Evolutionary conservation across 2,888 invertebrate species (phyloP), one percentile per base, ranked within the genome.

Genomic region (Eustalomyia histrio): DNA sequence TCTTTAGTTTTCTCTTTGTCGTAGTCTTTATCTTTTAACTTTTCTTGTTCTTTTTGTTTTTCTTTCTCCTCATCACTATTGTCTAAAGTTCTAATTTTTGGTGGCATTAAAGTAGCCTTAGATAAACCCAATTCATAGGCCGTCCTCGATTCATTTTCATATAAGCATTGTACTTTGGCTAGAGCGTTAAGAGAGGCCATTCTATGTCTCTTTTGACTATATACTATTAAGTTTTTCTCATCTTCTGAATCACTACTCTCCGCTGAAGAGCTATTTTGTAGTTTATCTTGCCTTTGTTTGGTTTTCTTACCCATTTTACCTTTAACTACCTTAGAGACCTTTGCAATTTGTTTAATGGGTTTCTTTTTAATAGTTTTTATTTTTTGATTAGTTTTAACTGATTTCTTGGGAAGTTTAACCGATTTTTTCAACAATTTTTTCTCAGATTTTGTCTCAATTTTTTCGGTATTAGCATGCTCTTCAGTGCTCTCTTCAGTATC

Each of bases 161-260:
- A 97, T 24, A 97, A 92, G 87, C 97, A 97, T 89, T 97, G 97
- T 2, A 97, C 97, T 92, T 97, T 97, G 29, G 97, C 97, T 84
- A 95, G 90, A 0, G 97, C 97, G 88, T 97, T 97, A 35, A 97
- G 90, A 2, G 97, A 97, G 47, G 97, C 97, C 90, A 97, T 96
- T 83, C 97, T 93, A 88, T 96, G 95, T 57, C 95, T 92, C 90
- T 96, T 96, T 24, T 96, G 95, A 0, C 95, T 95, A 8, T 89
- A 90, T 16, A 86, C 86, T 61, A 88, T 90, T 9, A 90, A 79
- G 72, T 88, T 88, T 61, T 89, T 88, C 65, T 88, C 89, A 57
- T 89, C 88, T 76, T 90, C 89, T 0, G 89, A 89, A 63, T 89
- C 90, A 21, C 83, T 86, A 71, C 85, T 86, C 33, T 83, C 85